Base-by-base conservation (phyloP, 2,888 invertebrate genomes). In the Cerceris ruficornis region DNA sequence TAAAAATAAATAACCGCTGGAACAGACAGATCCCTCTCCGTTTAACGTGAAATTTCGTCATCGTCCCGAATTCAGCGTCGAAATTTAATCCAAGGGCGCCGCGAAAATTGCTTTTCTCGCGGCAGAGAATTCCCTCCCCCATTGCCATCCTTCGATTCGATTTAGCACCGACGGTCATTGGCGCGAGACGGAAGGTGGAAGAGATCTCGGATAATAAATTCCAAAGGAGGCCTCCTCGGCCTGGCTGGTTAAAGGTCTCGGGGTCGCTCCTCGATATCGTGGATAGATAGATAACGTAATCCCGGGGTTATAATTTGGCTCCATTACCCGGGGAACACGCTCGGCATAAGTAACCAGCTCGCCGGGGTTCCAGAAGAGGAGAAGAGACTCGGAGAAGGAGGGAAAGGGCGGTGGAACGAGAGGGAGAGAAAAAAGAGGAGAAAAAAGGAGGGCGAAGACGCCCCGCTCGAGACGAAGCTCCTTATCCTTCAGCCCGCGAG, bases 231-330 rank as follows among this genome's bases (percentile, higher is more conserved):
- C 13, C 49, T 60, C 55, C 59, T 69, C 61, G 28, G 28, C 28
- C 55, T 4, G 41, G 55, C 15, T 52, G 58, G 69, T 39, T 49
- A 50, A 66, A 69, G 81, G 39, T 72, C 28, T 28, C 67, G 69
- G 13, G 6, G 8, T 54, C 54, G 75, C 55, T 52, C 50, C 60
- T 67, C 46, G 75, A 77, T 77, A 80, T 77, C 73, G 71, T 41
- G 75, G 75, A 75, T 75, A 77, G 80, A 79, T 85, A 80, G 85
- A 85, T 84, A 86, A 84, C 77, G 80, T 81, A 77, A 85, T 86
- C 80, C 78, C 64, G 49, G 78, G 85, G 85, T 83, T 85, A 85
- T 85, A 85, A 85, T 85, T 85, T 80, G 81, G 75, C 77, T 77
- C 83, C 77, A 85, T 85, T 82, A 82, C 72, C 68, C 64, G 59